A percentile compares a stretch with the other conserved stretches of the same genome.
Evolutionary conservation across 64 coral and sea anemone genomes (phyloP).

Genomic region (Acropora tenuis): DNA sequence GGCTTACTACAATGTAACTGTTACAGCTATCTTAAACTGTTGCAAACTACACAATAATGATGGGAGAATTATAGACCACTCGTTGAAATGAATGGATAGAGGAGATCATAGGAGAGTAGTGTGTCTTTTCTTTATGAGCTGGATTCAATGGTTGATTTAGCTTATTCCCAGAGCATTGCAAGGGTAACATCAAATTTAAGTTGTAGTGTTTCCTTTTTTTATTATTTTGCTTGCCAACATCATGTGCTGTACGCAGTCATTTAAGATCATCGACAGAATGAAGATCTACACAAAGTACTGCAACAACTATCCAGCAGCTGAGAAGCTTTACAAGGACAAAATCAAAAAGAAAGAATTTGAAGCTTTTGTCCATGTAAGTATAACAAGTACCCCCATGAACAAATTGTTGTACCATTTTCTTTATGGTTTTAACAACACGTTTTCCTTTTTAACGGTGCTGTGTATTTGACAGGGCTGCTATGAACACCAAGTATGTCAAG

Average conservation of each 20-base stretch:
- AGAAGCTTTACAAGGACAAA: constrained; percentile 76
- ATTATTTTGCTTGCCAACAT: background rate
- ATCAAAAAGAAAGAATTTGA: constrained; percentile 94
- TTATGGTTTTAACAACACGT: no score
- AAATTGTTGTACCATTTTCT: no score
- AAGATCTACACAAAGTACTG: constrained; percentile 95
- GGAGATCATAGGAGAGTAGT: no score
- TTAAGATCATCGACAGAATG: constrained; percentile 57
- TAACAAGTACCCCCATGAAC: background rate
- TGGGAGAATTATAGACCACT: no score
- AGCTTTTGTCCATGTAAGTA: constrained; percentile 83
- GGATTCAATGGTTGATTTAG: no score
- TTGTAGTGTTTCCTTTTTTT: background rate
- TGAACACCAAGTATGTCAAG: constrained; percentile 79
- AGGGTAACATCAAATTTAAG: background rate
- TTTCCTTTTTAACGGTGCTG: background rate
- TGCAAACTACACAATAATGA: no score
- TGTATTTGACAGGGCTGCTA: constrained; percentile 66
- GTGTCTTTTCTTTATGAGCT: no score
- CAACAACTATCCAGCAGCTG: constrained; percentile 88
- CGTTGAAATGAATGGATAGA: no score
- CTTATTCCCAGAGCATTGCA: no score
- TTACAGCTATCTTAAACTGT: no score
- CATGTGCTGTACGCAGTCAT: constrained; percentile 18
- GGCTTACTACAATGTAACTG: no score